Conservation (phyloP, 1,140 invertebrate genomes). For the Heterodera schachtii region DNA sequence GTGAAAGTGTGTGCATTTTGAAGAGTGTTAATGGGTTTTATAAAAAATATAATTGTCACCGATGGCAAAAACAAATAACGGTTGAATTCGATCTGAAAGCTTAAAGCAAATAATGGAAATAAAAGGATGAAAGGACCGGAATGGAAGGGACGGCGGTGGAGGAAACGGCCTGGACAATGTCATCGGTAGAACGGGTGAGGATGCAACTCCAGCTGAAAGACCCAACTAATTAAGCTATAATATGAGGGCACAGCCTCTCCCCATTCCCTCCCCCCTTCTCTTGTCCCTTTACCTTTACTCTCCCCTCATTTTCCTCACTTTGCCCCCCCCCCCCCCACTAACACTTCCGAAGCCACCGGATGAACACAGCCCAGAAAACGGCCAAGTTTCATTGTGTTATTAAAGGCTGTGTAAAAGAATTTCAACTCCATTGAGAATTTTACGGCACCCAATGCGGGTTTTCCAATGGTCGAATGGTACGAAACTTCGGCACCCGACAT, state of each 20-base stretch:
- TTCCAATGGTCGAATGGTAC: slow-evolving; percentile 62
- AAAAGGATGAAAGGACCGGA: slow-evolving; percentile 34
- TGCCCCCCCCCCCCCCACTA: not conserved
- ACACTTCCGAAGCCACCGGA: slow-evolving; percentile 38
- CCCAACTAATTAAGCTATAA: not conserved
- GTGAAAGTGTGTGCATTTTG: no score
- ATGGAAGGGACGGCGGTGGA: slow-evolving; percentile 46
- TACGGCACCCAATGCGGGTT: slow-evolving; percentile 47
- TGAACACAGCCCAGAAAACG: slow-evolving; percentile 61
- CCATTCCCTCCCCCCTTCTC: no score
- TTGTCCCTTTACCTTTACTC: no score
- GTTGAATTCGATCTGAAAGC: slow-evolving; percentile 58
- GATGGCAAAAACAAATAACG: slow-evolving; percentile 62
- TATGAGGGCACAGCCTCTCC: not conserved
- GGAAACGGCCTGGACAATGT: slow-evolving; percentile 58
- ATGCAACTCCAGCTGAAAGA: slow-evolving; percentile 44
- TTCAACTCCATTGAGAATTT: not conserved
- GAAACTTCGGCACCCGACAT: slow-evolving; percentile 65
- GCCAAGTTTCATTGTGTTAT: slow-evolving; percentile 63
- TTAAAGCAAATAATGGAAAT: no score
- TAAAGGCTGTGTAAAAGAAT: slow-evolving; percentile 44
- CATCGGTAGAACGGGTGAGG: slow-evolving; percentile 57
- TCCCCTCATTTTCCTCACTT: not conserved
- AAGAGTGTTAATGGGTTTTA: no score
- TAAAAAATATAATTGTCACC: slow-evolving; percentile 27